phyloP scores from a whole-genome alignment of 2,113 vertebrate genomes.

The Pollachius pollachius region DNA sequence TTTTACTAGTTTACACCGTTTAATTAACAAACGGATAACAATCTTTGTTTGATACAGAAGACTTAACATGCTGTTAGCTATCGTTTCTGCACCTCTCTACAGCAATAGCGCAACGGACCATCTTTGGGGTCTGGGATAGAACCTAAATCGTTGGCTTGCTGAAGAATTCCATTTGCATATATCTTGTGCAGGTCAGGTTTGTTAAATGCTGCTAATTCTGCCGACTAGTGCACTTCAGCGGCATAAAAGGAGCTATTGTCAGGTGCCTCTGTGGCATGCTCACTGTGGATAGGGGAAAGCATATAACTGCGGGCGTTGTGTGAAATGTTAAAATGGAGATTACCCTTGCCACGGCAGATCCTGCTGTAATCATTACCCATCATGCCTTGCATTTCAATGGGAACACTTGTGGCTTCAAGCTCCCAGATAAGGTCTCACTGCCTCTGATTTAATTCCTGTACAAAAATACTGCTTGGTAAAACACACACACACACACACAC shows the following conservation, averaged over 20 bases:
- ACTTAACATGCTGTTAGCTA: not conserved
- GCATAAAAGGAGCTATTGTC: conserved; percentile 43
- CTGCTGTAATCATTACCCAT: conserved; percentile 50
- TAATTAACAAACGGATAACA: not conserved
- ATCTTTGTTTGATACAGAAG: not conserved
- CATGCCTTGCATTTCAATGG: conserved; percentile 57
- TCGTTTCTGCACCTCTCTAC: not conserved
- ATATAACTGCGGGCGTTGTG: conserved; percentile 62
- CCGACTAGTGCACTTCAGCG: conserved; percentile 29
- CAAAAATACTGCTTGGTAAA: not conserved
- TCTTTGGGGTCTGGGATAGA: not conserved
- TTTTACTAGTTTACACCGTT: not conserved
- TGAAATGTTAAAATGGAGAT: conserved; percentile 73
- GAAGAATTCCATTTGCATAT: conserved; percentile 30
- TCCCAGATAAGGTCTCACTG: conserved; percentile 38
- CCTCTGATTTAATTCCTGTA: not conserved
- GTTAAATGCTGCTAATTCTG: conserved; percentile 27
- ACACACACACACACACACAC: not conserved
- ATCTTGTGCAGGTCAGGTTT: conserved; percentile 45
- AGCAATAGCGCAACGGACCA: not conserved
- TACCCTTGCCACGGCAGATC: conserved; percentile 54
- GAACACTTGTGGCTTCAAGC: conserved; percentile 55
- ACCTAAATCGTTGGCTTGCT: conserved; percentile 26
- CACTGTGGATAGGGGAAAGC: conserved; percentile 25
- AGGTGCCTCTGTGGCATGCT: not conserved